These are phyloP conservation scores for Drosophila tripunctata DNA, from an alignment of 2,888 invertebrate species.

Conservation along the genomic window DNA sequence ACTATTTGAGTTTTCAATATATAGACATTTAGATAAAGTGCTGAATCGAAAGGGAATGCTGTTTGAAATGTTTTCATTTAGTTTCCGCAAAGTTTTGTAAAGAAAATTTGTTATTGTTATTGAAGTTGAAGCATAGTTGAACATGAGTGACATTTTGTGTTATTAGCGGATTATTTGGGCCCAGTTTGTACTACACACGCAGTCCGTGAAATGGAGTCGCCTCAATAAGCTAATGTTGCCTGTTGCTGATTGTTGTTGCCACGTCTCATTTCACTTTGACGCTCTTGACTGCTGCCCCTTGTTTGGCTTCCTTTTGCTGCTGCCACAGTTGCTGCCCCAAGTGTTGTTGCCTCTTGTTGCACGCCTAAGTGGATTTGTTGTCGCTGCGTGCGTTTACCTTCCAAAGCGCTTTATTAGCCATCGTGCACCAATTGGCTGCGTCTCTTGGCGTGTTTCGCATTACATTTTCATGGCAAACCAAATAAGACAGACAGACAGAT, in stretches of 20 bases:
- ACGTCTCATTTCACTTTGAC: slow-evolving; percentile 56
- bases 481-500: slow-evolving; percentile 5
- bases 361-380: slow-evolving; percentile 81
- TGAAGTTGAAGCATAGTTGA: background rate
- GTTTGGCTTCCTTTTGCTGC: slow-evolving; percentile 61
- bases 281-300: slow-evolving; percentile 48
- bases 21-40: no score
- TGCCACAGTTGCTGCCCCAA: slow-evolving; percentile 26
- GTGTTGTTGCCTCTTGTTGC: slow-evolving; percentile 40
- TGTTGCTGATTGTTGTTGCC: slow-evolving; percentile 23
- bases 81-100: no score
- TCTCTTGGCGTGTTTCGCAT: slow-evolving; percentile 56
- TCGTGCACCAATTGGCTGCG: slow-evolving; percentile 72
- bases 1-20: no score
- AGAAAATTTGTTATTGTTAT: background rate
- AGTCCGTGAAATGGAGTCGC: slow-evolving; percentile 6
- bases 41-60: no score
- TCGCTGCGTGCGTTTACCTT: slow-evolving; percentile 54
- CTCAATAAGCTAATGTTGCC: slow-evolving; percentile 1
- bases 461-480: slow-evolving; percentile 50
- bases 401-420: slow-evolving; percentile 74
- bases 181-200: background rate
- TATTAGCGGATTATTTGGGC: slow-evolving; percentile 32
- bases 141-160: slow-evolving; percentile 9
- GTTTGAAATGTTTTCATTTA: no score